Conservation (phyloP, 2,113 vertebrate species). For the Acanthisitta chloris region DNA sequence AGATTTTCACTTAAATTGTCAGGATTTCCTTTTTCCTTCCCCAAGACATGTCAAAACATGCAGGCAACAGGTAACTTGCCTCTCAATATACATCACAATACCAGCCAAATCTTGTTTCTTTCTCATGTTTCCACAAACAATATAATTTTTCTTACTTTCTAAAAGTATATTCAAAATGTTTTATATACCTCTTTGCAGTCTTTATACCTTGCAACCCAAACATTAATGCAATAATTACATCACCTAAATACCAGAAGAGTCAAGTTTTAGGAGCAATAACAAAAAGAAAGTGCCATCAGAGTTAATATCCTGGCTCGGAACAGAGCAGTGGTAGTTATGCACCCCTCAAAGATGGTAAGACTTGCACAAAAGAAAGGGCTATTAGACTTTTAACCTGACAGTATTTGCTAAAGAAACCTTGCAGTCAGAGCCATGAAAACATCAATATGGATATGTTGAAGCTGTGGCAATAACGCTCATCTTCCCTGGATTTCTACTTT, state of each 20-base stretch:
- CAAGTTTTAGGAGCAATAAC: neutral
- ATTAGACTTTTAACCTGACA: neutral
- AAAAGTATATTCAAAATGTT: neutral
- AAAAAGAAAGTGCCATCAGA: rapidly evolving
- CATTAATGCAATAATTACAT: neutral
- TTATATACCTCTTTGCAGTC: neutral
- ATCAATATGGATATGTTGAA: neutral
- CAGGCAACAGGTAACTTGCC: neutral
- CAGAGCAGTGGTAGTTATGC: neutral
- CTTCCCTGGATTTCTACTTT: neutral
- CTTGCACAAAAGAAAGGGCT: neutral
- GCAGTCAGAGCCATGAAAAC: neutral
- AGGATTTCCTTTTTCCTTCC: neutral
- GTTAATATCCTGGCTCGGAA: neutral
- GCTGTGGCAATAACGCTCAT: neutral
- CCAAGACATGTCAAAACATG: neutral
- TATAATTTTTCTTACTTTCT: neutral
- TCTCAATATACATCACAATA: neutral
- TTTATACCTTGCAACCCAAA: neutral
- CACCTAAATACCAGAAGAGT: neutral
- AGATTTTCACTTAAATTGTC: neutral
- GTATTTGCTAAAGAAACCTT: neutral
- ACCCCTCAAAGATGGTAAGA: neutral
- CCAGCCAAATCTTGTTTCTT: neutral
- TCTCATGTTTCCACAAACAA: neutral